Evolutionary conservation across 2,113 vertebrate genomes (phyloP), one percentile per base, ranked within the genome.

Genomic region (Psilopsiagon aymara): DNA sequence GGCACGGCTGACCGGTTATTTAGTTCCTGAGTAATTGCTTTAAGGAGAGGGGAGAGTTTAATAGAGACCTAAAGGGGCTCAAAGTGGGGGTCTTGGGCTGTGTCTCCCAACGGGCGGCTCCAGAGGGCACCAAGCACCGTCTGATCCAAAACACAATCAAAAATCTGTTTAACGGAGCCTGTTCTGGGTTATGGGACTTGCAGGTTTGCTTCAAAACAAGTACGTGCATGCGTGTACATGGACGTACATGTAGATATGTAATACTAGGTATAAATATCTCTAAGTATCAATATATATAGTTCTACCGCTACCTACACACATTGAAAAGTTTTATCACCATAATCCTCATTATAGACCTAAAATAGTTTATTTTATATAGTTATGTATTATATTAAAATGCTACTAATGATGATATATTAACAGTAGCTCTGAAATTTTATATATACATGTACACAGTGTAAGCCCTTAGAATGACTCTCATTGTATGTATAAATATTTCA

Each of bases 201-300:
- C 31, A 17, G 39, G 7, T 44, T 53, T 39, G 49, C 66, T 53
- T 53, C 14, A 64, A 51, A 14, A 25, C 21, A 19, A 46, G 17
- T 5, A n/a, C 14, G n/a, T 9, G 7, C 4, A 6, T 19, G 39
- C 16, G 2, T 5, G 7, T 37, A 25, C 7, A 8, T 29, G 33
- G 24, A 13, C 13, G 4, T 11, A 27, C 23, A 6, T 9, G 8
- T 16, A 21, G 57, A 10, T 24, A 59, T 35, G n/a, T 23, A 35
- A 23, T 35, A 59, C 33, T 35, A 35, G 21, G 57, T 47, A n/a
- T n/a, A 25, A n/a, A n/a, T 18, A 25, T 10, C 11, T 37, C 8
- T 29, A 29, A 6, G 4, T 14, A 9, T 6, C 19, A 17, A 5
- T 31, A 7, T 13, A 7, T 11, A 11, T 10, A 46, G 37, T 7